These are phyloP conservation scores for Berghia stephanieae DNA, from an alignment of 1,140 invertebrate species.

Conservation along the genomic window DNA sequence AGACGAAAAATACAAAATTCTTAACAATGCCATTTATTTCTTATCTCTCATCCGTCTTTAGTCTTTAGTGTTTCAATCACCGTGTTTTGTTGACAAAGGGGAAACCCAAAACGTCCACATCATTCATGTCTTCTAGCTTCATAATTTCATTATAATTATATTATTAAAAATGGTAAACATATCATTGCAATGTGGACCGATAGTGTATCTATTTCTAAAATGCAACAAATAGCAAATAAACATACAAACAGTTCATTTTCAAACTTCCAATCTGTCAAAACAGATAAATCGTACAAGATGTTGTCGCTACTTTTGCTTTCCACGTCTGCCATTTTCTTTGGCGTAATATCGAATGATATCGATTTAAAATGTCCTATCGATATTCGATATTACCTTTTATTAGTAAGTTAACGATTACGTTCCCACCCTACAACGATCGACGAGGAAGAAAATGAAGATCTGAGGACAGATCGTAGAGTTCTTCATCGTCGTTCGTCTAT, in stretches of 20 bases:
- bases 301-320: constrained; percentile 49
- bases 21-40: too few relatives aligned
- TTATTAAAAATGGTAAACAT: too few relatives aligned
- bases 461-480: background rate
- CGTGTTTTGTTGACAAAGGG: too few relatives aligned
- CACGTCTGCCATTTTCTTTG: constrained; percentile 49
- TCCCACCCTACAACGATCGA: too few relatives aligned
- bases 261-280: constrained; percentile 73
- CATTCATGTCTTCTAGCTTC: too few relatives aligned
- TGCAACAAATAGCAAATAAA: background rate
- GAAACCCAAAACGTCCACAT: too few relatives aligned
- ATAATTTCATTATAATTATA: too few relatives aligned
- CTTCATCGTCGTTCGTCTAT: constrained; percentile 35
- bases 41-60: too few relatives aligned
- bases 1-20: too few relatives aligned
- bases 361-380: background rate
- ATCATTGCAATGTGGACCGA: background rate
- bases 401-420: too few relatives aligned
- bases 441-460: too few relatives aligned
- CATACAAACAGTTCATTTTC: constrained; percentile 68
- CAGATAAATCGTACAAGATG: constrained; percentile 75
- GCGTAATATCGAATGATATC: background rate
- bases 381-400: background rate
- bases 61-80: too few relatives aligned
- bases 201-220: background rate